phyloP scores from a whole-genome alignment of 2,797 vertebrate genomes.

The Sebastes jordani region DNA sequence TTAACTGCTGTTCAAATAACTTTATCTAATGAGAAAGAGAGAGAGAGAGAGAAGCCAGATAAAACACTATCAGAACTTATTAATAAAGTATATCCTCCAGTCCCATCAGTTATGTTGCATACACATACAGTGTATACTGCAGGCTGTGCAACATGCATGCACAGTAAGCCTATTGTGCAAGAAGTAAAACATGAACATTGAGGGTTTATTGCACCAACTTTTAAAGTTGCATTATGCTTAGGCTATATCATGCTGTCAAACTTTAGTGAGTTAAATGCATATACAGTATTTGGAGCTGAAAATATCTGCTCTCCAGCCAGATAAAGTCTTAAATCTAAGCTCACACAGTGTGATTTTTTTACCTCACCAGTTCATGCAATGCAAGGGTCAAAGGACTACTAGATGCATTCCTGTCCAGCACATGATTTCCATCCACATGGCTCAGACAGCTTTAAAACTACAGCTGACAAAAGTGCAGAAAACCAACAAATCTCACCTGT shows the following conservation, averaged over 20 bases:
- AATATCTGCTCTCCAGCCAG: background rate
- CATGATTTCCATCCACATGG: slow-evolving; percentile 3
- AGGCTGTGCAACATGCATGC: slow-evolving; percentile 24
- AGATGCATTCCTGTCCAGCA: slow-evolving; percentile 7
- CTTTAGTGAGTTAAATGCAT: background rate
- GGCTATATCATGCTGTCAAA: background rate
- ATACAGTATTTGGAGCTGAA: background rate
- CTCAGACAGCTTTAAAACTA: background rate
- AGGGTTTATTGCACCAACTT: background rate
- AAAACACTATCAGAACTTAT: no score
- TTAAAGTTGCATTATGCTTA: background rate
- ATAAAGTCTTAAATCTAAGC: background rate
- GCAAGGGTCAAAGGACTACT: slow-evolving; percentile 25
- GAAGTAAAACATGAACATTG: background rate
- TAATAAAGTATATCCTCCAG: background rate
- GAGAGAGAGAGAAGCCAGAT: background rate
- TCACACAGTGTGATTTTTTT: background rate
- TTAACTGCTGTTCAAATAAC: background rate
- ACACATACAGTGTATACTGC: background rate
- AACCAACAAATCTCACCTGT: slow-evolving; percentile 81
- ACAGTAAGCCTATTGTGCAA: background rate
- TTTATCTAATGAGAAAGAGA: background rate
- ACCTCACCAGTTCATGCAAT: background rate
- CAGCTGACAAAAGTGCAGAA: background rate
- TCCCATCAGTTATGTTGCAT: background rate